Base-by-base conservation (phyloP, 2,113 vertebrate species). In the Saguinus midas region DNA sequence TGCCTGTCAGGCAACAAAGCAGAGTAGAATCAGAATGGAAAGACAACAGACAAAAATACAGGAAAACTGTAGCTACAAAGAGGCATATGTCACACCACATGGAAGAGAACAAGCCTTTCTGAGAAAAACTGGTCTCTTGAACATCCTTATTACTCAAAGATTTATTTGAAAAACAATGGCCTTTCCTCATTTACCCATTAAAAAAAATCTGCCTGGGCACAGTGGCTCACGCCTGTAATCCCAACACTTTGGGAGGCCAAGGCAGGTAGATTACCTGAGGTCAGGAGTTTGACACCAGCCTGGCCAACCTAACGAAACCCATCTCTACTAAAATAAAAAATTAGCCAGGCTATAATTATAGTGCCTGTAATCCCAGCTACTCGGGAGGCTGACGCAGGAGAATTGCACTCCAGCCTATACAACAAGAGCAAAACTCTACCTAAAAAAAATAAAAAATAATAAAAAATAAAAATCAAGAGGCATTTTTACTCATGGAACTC, bases 101-200 rank as follows among this genome's bases (percentile, higher is more conserved):
- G 29, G 83, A 80, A 80, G 75, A 83, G 7, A 89, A 75, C 0
- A 20, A 27, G 66, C n/a, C 40, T 90, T 89, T 68, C 58, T 32
- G n/a, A 64, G 29, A n/a, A 86, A 82, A 78, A 75, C 29, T 12
- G 1, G n/a, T 23, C 78, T 81, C n/a, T 81, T 29, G 57, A 40
- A 85, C 80, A 90, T 58, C 21, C 61, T 61, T 85, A 48, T 43
- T 58, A 84, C n/a, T 45, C 61, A 82, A 91, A 35, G 8, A 89
- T 81, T 80, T 84, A 66, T 88, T 76, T 91, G 43, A 76, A 76
- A 97, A 90, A 88, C 61, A 91, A 64, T 20, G 35, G 40, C 29
- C 43, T 93, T 96, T 93, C n/a, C 78, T 92, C 80, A 84, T 78
- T 87, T 40, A 78, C 35, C 43, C 32, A 12, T 27, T 80, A 14